phyloP scores from a whole-genome alignment of 2,888 invertebrate genomes.

The Lepidochrysops patricia region DNA sequence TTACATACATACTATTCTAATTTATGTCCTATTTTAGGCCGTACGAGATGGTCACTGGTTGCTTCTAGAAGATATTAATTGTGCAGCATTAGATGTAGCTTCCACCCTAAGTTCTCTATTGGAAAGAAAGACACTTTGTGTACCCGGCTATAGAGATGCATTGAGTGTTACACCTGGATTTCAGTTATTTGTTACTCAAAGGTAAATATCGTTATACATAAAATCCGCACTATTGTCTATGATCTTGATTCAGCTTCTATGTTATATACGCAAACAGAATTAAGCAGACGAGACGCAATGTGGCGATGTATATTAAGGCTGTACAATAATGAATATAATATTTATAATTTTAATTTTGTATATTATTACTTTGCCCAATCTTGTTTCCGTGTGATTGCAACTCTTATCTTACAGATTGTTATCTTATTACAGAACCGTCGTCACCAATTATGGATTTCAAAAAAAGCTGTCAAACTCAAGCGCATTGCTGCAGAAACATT shows the following conservation, averaged over 20 bases:
- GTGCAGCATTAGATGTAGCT: slow-evolving; percentile 93
- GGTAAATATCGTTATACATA: slow-evolving; percentile 68
- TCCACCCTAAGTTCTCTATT: slow-evolving; percentile 89
- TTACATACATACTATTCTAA: too few species aligned
- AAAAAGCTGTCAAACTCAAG: slow-evolving; percentile 77
- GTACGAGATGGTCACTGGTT: slow-evolving; percentile 92
- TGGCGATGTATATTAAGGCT: too few species aligned
- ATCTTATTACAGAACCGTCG: slow-evolving; percentile 62
- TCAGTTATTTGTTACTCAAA: slow-evolving; percentile 93
- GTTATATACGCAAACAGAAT: too few species aligned
- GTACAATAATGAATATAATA: too few species aligned
- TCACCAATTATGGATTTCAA: slow-evolving; percentile 76
- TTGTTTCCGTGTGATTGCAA: too few species aligned
- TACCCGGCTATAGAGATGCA: slow-evolving; percentile 91
- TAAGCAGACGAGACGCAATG: too few species aligned
- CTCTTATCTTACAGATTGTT: too few species aligned
- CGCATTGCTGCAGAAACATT: slow-evolving; percentile 85
- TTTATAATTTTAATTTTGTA: too few species aligned
- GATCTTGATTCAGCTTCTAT: too few species aligned
- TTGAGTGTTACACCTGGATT: slow-evolving; percentile 89
- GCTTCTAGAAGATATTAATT: slow-evolving; percentile 95
- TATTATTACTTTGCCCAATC: too few species aligned
- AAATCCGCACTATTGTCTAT: too few species aligned
- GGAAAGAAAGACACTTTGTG: slow-evolving; percentile 85
- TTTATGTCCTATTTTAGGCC: slow-evolving; percentile 73